These are phyloP conservation scores for Cephalopterus ornatus DNA, from an alignment of 2,113 vertebrate species.

Conservation along the genomic window DNA sequence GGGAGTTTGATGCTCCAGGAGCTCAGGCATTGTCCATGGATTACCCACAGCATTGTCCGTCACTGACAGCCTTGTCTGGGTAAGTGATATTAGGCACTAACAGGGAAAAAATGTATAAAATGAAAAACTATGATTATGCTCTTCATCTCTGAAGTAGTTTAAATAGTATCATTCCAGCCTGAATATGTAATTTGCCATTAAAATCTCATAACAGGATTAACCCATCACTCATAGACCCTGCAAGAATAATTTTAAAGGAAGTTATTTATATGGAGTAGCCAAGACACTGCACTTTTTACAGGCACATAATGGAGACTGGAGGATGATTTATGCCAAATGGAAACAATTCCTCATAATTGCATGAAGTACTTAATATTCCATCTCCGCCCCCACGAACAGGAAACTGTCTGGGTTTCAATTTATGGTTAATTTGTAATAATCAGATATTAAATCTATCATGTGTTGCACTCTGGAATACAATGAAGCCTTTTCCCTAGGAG, in stretches of 20 bases:
- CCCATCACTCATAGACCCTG: background rate
- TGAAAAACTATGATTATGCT: background rate
- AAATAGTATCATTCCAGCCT: background rate
- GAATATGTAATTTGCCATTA: conserved; percentile 51
- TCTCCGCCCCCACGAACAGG: background rate
- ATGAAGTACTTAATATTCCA: conserved; percentile 13
- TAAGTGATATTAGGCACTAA: background rate
- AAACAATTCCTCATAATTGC: conserved; percentile 49
- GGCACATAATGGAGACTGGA: conserved; percentile 11
- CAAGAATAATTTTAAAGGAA: background rate
- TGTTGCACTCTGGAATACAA: background rate
- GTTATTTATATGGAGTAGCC: conserved; percentile 20
- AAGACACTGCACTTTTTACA: background rate
- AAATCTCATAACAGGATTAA: conserved; percentile 47
- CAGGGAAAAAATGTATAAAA: background rate
- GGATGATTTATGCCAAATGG: conserved; percentile 52
- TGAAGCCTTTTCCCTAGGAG: background rate
- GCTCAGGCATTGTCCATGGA: background rate
- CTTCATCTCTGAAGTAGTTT: background rate
- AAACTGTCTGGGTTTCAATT: conserved; percentile 35
- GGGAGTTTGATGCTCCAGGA: background rate
- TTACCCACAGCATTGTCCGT: background rate
- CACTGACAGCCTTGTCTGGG: background rate
- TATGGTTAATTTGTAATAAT: conserved; percentile 46
- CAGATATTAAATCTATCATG: background rate